phyloP scores from a whole-genome alignment of 2,888 invertebrate genomes.

The Pelosia muscerda region DNA sequence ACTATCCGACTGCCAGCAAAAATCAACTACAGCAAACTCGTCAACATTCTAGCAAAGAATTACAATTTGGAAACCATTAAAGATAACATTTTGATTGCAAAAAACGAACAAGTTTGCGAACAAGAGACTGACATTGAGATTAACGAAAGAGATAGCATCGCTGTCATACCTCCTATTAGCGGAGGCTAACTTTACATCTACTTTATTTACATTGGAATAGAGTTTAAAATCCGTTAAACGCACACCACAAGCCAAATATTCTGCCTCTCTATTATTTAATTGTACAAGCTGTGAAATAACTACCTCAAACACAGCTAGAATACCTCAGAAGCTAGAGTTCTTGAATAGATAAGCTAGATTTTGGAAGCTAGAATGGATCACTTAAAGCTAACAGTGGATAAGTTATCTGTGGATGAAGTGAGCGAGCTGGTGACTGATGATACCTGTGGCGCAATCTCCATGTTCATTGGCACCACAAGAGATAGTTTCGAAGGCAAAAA shows the following conservation, averaged over 20 bases:
- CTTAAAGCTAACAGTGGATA: slow-evolving; percentile 89
- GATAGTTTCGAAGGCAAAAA: slow-evolving; percentile 93
- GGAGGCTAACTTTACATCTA: slow-evolving; percentile 89
- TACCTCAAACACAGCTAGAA: neutral
- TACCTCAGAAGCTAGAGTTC: neutral
- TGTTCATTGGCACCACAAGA: slow-evolving; percentile 96
- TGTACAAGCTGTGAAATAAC: neutral
- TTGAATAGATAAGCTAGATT: slow-evolving; percentile 4
- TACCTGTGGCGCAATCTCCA: slow-evolving; percentile 94
- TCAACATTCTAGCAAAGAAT: slow-evolving; percentile 86
- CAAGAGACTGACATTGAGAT: slow-evolving; percentile 85
- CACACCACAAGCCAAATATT: neutral
- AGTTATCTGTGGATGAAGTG: slow-evolving; percentile 89
- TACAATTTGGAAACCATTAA: slow-evolving; percentile 90
- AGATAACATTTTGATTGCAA: slow-evolving; percentile 91
- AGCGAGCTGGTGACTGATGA: slow-evolving; percentile 89
- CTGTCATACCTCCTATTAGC: slow-evolving; percentile 97
- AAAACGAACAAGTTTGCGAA: slow-evolving; percentile 93
- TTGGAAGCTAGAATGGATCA: slow-evolving; percentile 87
- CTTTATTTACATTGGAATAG: neutral
- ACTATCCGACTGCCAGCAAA: slow-evolving; percentile 82
- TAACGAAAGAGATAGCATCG: slow-evolving; percentile 92
- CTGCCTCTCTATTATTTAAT: neutral
- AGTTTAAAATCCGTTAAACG: neutral
- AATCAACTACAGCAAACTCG: slow-evolving; percentile 86